phyloP scores from a whole-genome alignment of 2,113 vertebrate genomes.

The Cettia cetti region DNA sequence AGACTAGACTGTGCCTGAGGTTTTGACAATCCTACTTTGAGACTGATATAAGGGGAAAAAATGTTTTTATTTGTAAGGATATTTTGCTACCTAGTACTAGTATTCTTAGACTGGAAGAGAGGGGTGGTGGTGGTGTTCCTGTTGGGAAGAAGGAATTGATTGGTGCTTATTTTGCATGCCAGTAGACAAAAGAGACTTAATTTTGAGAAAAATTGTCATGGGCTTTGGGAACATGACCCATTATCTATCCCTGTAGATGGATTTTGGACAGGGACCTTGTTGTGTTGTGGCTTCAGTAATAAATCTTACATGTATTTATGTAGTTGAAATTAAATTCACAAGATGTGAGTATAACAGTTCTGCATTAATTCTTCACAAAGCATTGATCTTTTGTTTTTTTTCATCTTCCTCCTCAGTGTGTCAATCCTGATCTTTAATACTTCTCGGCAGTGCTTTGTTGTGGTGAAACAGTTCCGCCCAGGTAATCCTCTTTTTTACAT shows the following conservation, averaged over 20 bases:
- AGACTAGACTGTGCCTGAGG: neutral
- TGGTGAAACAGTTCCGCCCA: conserved; percentile 94
- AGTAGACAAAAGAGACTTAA: neutral
- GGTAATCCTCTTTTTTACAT: conserved; percentile 72
- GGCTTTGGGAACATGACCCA: neutral
- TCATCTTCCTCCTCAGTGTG: conserved; percentile 72
- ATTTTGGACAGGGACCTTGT: neutral
- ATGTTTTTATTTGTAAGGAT: neutral
- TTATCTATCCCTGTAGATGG: neutral
- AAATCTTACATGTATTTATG: neutral
- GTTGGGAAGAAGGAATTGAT: neutral
- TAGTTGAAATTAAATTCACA: neutral
- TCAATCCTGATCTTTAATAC: conserved; percentile 91
- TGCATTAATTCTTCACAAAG: neutral
- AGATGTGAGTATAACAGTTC: neutral
- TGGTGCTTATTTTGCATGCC: neutral
- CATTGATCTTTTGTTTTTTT: conserved; percentile 26
- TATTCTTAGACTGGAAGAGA: neutral
- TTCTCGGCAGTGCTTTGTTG: conserved; percentile 86
- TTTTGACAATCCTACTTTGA: neutral
- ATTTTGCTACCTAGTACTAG: neutral
- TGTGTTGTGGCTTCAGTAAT: neutral
- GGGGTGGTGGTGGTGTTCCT: neutral
- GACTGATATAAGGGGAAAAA: neutral
- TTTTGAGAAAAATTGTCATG: neutral